phyloP scores from a whole-genome alignment of 2,113 vertebrate species.

The Litocranius walleri region DNA sequence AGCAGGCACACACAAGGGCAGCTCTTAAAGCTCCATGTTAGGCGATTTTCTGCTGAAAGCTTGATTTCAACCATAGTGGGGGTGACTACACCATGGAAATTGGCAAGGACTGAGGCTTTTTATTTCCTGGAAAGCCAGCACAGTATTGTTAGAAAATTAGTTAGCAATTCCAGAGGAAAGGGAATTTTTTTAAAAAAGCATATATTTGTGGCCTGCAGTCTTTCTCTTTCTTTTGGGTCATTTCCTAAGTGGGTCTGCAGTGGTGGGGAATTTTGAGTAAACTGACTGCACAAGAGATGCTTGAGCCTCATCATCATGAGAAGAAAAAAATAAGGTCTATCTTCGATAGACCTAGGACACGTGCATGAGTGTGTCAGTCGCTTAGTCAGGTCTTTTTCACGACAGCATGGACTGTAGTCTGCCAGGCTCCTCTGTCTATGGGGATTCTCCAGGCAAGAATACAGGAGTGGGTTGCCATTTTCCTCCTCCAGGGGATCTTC shows the following conservation, averaged over 20 bases:
- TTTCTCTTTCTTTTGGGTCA: neutral
- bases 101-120: neutral
- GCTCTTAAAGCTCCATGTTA: neutral
- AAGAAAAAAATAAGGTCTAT: neutral
- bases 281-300: neutral
- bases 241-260: neutral
- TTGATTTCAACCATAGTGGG: neutral
- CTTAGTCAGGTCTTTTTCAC: neutral
- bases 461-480: neutral
- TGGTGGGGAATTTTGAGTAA: neutral
- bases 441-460: neutral
- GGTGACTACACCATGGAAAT: neutral
- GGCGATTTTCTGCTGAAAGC: neutral
- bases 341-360: neutral
- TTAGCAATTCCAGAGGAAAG: neutral
- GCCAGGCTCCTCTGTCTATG: neutral
- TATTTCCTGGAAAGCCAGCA: neutral
- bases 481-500: neutral
- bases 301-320: neutral
- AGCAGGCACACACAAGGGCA: rapidly evolving
- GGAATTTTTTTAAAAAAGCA: neutral
- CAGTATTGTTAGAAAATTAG: neutral
- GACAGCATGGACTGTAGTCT: neutral
- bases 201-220: neutral
- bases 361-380: rapidly evolving